Conservation (phyloP, 92 coral and sea anemone species). For the Phenganax stokvisi region DNA sequence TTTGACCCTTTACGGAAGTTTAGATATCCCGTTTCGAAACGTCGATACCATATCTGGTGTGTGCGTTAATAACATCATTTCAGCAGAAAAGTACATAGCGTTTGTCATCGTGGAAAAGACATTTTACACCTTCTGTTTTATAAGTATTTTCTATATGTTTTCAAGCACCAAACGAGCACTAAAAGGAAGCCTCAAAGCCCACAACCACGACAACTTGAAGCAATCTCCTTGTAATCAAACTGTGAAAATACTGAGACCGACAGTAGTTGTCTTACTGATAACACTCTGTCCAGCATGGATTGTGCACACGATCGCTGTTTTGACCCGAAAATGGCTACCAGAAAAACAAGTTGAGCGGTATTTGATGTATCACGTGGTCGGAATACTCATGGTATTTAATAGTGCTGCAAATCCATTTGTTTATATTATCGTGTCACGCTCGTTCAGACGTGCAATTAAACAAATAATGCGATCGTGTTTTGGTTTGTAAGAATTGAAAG, state of each 20-base stretch:
- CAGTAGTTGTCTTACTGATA: conserved; percentile 4
- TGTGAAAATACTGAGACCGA: conserved; percentile 9
- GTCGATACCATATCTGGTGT: background rate
- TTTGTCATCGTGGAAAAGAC: background rate
- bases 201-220: background rate
- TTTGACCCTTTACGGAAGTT: background rate
- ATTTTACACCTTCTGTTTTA: background rate
- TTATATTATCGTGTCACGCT: conserved; percentile 2
- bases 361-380: conserved; percentile 1
- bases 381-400: conserved; percentile 17
- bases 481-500: too few species aligned
- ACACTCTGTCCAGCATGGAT: conserved; percentile 23
- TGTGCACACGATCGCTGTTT: background rate
- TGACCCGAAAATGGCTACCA: background rate
- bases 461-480: background rate
- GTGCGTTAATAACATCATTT: background rate
- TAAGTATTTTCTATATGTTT: background rate
- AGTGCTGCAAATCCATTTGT: conserved; percentile 22
- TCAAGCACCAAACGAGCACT: background rate
- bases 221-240: background rate
- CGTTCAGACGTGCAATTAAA: background rate
- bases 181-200: background rate
- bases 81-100: background rate
- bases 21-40: conserved; percentile 12
- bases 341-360: background rate